Conservation (phyloP, 2,888 invertebrate species). For the Orchesellides sinensis region DNA sequence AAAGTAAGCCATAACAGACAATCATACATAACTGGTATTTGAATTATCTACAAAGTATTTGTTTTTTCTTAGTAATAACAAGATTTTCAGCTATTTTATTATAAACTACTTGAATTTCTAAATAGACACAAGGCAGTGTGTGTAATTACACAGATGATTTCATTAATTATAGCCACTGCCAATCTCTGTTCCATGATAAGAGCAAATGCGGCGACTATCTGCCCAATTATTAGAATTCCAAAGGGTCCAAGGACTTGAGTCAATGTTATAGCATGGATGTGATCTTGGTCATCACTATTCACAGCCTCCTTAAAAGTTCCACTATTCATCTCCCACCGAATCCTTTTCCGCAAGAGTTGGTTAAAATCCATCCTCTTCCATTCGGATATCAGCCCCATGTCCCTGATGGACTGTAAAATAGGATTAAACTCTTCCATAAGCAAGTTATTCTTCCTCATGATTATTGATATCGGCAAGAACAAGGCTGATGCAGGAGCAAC, state of each 20-base stretch:
- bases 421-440: slow-evolving; percentile 45
- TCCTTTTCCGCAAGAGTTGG: slow-evolving; percentile 10
- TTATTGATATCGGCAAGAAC: slow-evolving; percentile 27
- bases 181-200: not conserved
- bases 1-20: no score
- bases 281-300: not conserved
- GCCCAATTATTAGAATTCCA: slow-evolving; percentile 6
- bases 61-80: no score
- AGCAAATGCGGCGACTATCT: not conserved
- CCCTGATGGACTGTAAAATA: slow-evolving; percentile 32
- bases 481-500: slow-evolving; percentile 26
- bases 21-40: no score
- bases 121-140: no score
- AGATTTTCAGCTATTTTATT: no score
- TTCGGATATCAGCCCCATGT: slow-evolving; percentile 42
- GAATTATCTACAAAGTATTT: no score
- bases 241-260: slow-evolving; percentile 8
- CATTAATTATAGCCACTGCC: no score
- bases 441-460: slow-evolving; percentile 34
- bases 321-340: slow-evolving; percentile 25
- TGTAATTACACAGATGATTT: no score
- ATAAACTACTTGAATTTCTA: no score
- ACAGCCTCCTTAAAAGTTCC: slow-evolving; percentile 19
- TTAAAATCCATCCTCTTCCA: slow-evolving; percentile 54
- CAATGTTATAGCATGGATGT: slow-evolving; percentile 5